A percentile compares a stretch with the other conserved stretches of the same genome.
Evolutionary conservation across 1,140 invertebrate genomes (phyloP).

Genomic region (Eumeta japonica): DNA sequence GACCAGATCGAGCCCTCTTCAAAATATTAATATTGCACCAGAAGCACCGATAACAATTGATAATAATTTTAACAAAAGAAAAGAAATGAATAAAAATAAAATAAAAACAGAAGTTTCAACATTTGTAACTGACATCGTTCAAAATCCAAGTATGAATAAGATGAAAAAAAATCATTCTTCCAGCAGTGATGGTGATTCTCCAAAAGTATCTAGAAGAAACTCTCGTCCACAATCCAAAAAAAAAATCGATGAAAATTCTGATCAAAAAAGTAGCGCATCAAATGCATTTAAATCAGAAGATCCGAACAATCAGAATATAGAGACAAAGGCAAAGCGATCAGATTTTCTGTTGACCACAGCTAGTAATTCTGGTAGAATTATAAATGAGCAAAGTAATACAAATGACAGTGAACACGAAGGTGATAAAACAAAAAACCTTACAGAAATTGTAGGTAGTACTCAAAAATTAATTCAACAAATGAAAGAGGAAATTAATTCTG

Average conservation of each 20-base stretch:
- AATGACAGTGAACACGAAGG: background rate
- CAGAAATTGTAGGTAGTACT: slow-evolving; percentile 59
- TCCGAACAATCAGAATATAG: background rate
- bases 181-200: background rate
- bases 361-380: background rate
- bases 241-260: slow-evolving; percentile 24
- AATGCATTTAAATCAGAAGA: too few species aligned
- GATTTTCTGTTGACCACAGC: too few species aligned
- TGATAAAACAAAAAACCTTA: slow-evolving; percentile 47
- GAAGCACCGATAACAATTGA: background rate
- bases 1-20: slow-evolving; percentile 35
- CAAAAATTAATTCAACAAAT: slow-evolving; percentile 63
- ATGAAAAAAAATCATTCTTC: background rate
- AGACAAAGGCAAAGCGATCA: too few species aligned
- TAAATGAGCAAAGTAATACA: background rate
- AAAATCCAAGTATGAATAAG: background rate
- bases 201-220: background rate
- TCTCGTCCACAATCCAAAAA: background rate
- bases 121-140: background rate
- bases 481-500: slow-evolving; percentile 62
- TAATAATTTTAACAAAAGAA: slow-evolving; percentile 4
- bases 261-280: too few species aligned
- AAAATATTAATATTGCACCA: slow-evolving; percentile 16
- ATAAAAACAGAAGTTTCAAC: too few species aligned
- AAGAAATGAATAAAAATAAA: too few species aligned